Conservation (phyloP, 1,140 invertebrate genomes). For the Brachionus calyciflorus region DNA sequence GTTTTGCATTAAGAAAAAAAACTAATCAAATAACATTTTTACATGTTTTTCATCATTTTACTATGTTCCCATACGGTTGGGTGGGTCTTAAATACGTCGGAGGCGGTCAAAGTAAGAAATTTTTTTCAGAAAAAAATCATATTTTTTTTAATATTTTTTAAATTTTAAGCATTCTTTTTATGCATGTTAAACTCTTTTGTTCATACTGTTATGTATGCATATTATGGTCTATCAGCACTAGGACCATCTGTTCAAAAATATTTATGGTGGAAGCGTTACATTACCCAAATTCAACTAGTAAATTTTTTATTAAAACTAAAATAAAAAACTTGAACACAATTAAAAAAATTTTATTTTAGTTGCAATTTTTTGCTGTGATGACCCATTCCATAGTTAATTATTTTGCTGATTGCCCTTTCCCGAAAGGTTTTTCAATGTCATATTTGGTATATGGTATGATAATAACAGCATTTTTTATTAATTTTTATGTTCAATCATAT, state of each 20-base stretch:
- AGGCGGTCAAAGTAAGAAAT: conserved; percentile 47
- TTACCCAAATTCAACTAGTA: conserved; percentile 58
- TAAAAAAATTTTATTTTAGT: background rate
- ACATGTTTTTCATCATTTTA: conserved; percentile 69
- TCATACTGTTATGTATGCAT: conserved; percentile 75
- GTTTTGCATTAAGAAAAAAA: conserved; percentile 69
- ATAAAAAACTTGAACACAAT: background rate
- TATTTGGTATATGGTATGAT: conserved; percentile 42
- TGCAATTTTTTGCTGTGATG: conserved; percentile 47
- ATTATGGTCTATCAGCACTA: conserved; percentile 70
- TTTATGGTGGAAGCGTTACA: conserved; percentile 62
- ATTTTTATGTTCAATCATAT: conserved; percentile 44
- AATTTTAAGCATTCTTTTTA: conserved; percentile 48
- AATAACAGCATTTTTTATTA: conserved; percentile 23
- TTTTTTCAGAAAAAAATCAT: background rate
- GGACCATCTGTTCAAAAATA: conserved; percentile 58
- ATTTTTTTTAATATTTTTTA: background rate
- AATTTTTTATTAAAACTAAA: background rate
- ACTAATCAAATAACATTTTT: conserved; percentile 72
- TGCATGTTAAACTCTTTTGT: conserved; percentile 70
- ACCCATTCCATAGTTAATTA: conserved; percentile 16
- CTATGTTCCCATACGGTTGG: conserved; percentile 59
- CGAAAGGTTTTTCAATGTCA: conserved; percentile 38
- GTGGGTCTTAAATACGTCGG: conserved; percentile 53
- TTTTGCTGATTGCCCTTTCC: conserved; percentile 8